Evolutionary conservation across 2,888 invertebrate species (phyloP), one percentile per base, ranked within the genome.

Genomic region (Lamellibrachia satsuma): DNA sequence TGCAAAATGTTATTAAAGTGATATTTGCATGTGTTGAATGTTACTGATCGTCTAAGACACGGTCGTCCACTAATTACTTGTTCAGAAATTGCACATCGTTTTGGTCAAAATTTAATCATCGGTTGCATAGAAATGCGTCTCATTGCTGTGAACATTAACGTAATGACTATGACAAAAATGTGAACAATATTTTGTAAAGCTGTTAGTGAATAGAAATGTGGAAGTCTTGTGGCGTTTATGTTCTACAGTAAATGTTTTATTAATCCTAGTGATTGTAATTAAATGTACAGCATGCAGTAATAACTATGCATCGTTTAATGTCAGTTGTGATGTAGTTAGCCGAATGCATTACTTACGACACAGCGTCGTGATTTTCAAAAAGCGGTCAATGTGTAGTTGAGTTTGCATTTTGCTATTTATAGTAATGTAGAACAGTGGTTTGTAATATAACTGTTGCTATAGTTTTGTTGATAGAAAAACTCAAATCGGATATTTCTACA

Each of bases 391-490:
- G 22, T 75, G 75, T 75, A 75, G 75, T n/a, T 75, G 75, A 22
- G 75, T 75, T 75, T 75, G 75, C 75, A 22, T 75, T 75, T 75
- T 75, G 75, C 75, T 75, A 75, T 75, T 75, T 75, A 75, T 75
- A 75, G 75, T 15, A 39, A 39, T 39, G 39, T 39, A 75, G 6
- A 22, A 22, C 75, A 75, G 75, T 75, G 75, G 75, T 75, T 75
- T 75, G 75, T 75, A 75, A 75, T 75, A 75, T 75, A 75, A 75
- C 75, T 75, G 55, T 55, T 75, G 22, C 75, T 75, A 75, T 75
- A 15, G 75, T 11, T 75, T 15, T 75, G 75, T 22, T n/a, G 75
- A 22, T 75, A 75, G 75, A 75, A n/a, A 75, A 75, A 75, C 3
- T 9, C 55, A 55, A 55, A 75, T 75, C 22, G n/a, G 75, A 75